phyloP scores from a whole-genome alignment of 2,888 invertebrate genomes.

The Anthophora plumipes region DNA sequence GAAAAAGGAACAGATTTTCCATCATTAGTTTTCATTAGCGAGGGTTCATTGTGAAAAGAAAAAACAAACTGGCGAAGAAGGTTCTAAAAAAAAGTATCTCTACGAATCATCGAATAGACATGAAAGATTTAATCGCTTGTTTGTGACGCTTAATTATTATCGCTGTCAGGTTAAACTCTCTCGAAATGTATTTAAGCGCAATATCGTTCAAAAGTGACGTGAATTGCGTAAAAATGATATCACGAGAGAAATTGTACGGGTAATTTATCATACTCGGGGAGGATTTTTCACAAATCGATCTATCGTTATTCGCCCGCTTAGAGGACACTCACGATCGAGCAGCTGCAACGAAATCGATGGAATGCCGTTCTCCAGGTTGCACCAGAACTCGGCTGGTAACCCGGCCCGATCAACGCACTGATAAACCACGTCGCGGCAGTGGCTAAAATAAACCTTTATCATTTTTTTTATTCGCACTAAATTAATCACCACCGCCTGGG shows the following conservation, averaged over 20 bases:
- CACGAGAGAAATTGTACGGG: not conserved
- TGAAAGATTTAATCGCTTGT: not conserved
- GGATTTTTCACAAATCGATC: conserved; percentile 50
- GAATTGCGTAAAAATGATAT: not conserved
- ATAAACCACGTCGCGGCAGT: conserved; percentile 70
- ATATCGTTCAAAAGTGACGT: not conserved
- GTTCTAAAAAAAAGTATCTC: no score
- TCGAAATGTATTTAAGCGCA: not conserved
- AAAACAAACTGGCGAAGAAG: no score
- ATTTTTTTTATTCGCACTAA: conserved; percentile 60
- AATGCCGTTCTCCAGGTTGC: conserved; percentile 78
- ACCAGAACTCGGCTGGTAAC: conserved; percentile 70
- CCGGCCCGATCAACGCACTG: conserved; percentile 74
- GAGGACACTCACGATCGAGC: conserved; percentile 70
- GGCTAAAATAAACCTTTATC: conserved; percentile 58
- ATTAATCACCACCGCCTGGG: conserved; percentile 59
- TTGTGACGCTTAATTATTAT: not conserved
- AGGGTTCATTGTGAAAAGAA: no score
- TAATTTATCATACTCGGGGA: not conserved
- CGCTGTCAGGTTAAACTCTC: not conserved
- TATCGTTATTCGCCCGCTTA: conserved; percentile 47
- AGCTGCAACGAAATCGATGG: conserved; percentile 74
- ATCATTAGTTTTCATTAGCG: no score
- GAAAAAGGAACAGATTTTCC: no score
- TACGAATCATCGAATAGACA: not conserved